These are phyloP conservation scores for Callionymus lyra DNA, from an alignment of 2,113 vertebrate species.

Conservation along the genomic window DNA sequence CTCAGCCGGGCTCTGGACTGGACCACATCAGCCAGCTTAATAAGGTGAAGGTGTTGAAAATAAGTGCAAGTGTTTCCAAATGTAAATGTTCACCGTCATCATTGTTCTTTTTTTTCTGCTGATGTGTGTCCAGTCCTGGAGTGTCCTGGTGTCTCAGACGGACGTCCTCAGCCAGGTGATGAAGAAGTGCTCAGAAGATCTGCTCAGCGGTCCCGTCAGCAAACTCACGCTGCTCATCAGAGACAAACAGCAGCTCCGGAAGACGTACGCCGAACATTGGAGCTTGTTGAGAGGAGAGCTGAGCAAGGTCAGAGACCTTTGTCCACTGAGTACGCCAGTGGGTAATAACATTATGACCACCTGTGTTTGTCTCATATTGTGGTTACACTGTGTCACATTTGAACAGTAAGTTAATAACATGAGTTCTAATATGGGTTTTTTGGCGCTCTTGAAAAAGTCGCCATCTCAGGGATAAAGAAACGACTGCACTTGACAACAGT, in stretches of 20 bases:
- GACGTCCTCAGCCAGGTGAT: constrained; percentile 81
- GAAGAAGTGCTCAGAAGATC: constrained; percentile 77
- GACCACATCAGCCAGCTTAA: constrained; percentile 70
- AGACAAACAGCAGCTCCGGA: constrained; percentile 89
- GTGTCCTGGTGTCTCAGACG: constrained; percentile 75
- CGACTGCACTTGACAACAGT: too few relatives aligned
- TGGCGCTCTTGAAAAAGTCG: too few relatives aligned
- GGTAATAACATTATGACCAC: too few relatives aligned
- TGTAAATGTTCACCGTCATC: neutral
- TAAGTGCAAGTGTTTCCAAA: neutral
- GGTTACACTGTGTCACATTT: too few relatives aligned
- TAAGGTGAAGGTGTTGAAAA: constrained; percentile 63
- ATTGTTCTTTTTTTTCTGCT: neutral
- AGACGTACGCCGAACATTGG: constrained; percentile 81
- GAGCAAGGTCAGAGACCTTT: constrained; percentile 30
- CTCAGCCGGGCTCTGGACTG: constrained; percentile 45
- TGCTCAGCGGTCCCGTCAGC: constrained; percentile 79
- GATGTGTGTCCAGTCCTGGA: constrained; percentile 73
- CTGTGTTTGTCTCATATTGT: too few relatives aligned
- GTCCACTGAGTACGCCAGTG: too few relatives aligned
- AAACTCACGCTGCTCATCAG: constrained; percentile 84
- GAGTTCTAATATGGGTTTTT: too few relatives aligned
- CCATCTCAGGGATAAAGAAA: too few relatives aligned
- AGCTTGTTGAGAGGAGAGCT: constrained; percentile 82
- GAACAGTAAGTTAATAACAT: too few relatives aligned